Evolutionary conservation across 2,888 invertebrate genomes (phyloP), one percentile per base, ranked within the genome.

Genomic region (Zaprionus bogoriensis): DNA sequence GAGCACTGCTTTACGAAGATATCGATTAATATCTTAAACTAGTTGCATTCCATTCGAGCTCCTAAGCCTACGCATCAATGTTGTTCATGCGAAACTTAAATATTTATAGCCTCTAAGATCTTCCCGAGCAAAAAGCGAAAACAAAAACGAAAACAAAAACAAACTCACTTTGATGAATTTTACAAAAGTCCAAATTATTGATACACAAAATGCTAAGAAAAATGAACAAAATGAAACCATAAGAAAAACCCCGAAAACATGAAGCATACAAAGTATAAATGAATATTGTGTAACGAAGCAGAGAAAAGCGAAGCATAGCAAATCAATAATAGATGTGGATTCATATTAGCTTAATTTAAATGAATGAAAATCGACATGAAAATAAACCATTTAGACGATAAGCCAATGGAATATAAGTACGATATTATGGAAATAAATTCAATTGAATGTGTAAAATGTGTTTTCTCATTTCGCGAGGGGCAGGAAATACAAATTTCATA

Each of bases 131-230:
- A 36, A 52, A 12, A 36, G 32, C 10, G 9, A 20, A 27, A 19
- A n/a, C 10, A 14, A 7, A 17, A 17, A n/a, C 6, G 14, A 44
- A 23, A 7, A 22, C 7, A 42, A 48, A 61, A 61, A 47, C 41
- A 14, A 53, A 59, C 50, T 36, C 53, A 72, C 85, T 84, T 81
- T 73, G 76, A 87, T 78, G 85, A 78, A 87, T 87, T 85, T 87
- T 82, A 84, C 83, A 79, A 68, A 85, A 74, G 87, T 87, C 82
- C 87, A 82, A 82, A 76, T 54, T 66, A 82, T 57, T 67, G 57
- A 78, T 75, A 78, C 41, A 52, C 47, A 64, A 59, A 46, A 30
- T 20, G 2, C 30, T 48, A 45, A 38, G 39, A 5, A 42, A 28
- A 61, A 30, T 6, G 14, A 6, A 36, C 12, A 36, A 36, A 36